Base-by-base conservation (phyloP, 1,140 invertebrate genomes). In the Pygmarrhopalites habei region DNA sequence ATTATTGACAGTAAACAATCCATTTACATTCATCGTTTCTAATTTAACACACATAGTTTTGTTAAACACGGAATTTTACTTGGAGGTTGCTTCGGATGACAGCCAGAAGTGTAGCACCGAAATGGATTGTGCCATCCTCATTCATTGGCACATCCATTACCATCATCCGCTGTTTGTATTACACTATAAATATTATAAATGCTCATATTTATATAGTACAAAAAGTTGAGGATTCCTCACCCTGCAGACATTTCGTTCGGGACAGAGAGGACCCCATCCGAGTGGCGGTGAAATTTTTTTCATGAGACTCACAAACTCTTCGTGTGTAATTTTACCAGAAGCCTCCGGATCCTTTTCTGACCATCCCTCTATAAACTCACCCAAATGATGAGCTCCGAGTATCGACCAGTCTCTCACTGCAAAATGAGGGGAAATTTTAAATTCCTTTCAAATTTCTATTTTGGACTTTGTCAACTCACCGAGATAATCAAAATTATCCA, bases 71-170 rank as follows among this genome's bases (percentile, higher is more conserved):
- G n/a, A n/a, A n/a, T n/a, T n/a, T n/a, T n/a, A n/a, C n/a, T n/a
- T n/a, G n/a, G n/a, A n/a, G n/a, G 41, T 95, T 97, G 0, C 97
- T 99, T 61, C 97, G 81, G 2, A 99, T 95, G 26, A 99, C 87
- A 26, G 97, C 97, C 78, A 99, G 99, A 21, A 99, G 79, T 0
- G 97, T 99, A 0, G 97, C 96, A 77, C 99, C 99, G 76, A 99
- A 99, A 68, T 96, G 84, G 0, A 99, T 97, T 0, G 97, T 99
- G 14, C 96, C 96, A 77, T 99, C 97, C 64, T 91, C 95, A 74
- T 99, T 99, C 47, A 99, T 79, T 1, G 97, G 97, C 97, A 99
- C 99, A 75, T 99, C 99, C 97, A 99, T 99, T 12, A 94, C 95
- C 15, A 99, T 97, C 29, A 99, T 81, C 67, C 94, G 83, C 86